Conservation (phyloP, 2,113 vertebrate species). For the Oceanites oceanicus region DNA sequence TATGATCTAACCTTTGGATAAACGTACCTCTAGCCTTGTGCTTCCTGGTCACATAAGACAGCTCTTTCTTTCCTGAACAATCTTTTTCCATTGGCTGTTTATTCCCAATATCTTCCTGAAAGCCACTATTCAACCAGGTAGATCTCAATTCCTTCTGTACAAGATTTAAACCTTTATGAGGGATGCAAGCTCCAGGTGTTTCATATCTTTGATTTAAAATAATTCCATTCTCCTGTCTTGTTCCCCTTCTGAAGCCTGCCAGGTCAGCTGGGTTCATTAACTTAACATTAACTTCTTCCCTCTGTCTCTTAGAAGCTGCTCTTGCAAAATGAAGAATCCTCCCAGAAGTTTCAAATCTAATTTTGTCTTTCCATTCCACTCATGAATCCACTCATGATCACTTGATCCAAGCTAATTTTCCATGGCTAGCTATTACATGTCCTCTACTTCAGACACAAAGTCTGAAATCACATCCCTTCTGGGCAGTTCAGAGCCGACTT, state of each 20-base stretch:
- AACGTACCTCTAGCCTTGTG: background rate
- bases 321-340: background rate
- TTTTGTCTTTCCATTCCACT: background rate
- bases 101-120: background rate
- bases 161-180: background rate
- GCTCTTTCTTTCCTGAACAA: background rate
- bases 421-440: constrained; percentile 45
- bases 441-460: constrained; percentile 24
- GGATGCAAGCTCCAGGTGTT: background rate
- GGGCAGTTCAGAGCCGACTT: background rate
- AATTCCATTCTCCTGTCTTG: background rate
- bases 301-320: background rate
- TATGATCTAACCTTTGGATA: background rate
- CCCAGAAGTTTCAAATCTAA: background rate
- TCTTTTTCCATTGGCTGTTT: background rate
- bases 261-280: background rate
- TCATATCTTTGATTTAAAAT: background rate
- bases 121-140: background rate
- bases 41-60: background rate
- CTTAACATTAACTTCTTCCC: background rate
- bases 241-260: background rate
- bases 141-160: background rate
- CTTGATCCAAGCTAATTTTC: constrained; percentile 51
- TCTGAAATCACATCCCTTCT: constrained; percentile 23
- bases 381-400: constrained; percentile 15